Evolutionary conservation across 1,140 invertebrate species (phyloP).

Genomic region (Ruditapes philippinarum): DNA sequence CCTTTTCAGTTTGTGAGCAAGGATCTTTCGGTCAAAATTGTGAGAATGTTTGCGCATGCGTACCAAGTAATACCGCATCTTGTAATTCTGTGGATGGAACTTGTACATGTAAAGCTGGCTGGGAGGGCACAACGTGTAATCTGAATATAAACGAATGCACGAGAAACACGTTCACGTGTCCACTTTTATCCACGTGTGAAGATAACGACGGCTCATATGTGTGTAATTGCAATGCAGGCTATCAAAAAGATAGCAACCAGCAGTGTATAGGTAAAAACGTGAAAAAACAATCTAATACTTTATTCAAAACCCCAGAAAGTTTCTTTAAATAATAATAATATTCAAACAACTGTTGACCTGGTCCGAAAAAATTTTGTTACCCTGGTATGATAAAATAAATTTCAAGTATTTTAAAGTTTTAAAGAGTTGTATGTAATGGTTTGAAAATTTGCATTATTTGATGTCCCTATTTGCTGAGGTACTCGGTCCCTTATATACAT

Average conservation of each 20-base stretch:
- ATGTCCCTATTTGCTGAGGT: too few relatives aligned
- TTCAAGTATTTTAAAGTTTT: too few relatives aligned
- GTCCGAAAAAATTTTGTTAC: too few relatives aligned
- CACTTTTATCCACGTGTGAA: not conserved
- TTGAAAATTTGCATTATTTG: too few relatives aligned
- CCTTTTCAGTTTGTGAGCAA: slow-evolving; percentile 29
- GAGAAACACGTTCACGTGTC: not conserved
- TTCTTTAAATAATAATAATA: too few relatives aligned
- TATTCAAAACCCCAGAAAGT: too few relatives aligned
- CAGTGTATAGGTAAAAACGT: too few relatives aligned
- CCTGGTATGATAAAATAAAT: too few relatives aligned
- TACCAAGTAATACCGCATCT: not conserved
- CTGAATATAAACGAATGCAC: slow-evolving; percentile 44
- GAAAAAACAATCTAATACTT: not conserved
- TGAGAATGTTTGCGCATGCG: not conserved
- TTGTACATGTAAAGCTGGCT: slow-evolving; percentile 10
- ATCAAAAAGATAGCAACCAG: not conserved
- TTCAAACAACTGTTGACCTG: too few relatives aligned
- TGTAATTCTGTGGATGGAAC: slow-evolving; percentile 14
- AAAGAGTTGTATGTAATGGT: too few relatives aligned
- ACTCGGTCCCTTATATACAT: too few relatives aligned
- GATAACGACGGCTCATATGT: slow-evolving; percentile 28
- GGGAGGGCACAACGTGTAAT: not conserved
- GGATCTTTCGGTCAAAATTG: not conserved
- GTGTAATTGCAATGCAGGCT: slow-evolving; percentile 43